Conservation (phyloP, 2,113 vertebrate genomes). For the Syngnathus scovelli region DNA sequence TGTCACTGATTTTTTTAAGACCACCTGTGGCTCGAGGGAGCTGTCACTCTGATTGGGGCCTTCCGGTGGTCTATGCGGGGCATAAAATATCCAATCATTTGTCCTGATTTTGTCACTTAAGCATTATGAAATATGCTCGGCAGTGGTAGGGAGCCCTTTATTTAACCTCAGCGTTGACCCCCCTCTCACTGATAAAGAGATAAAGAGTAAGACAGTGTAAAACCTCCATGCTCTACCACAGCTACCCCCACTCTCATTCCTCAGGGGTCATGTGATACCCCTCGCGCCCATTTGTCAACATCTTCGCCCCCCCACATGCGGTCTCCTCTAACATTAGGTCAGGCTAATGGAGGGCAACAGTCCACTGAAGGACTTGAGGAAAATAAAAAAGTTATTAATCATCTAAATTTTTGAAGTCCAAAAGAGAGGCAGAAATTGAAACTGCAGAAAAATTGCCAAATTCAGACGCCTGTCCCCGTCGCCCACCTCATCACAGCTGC, state of each 20-base stretch:
- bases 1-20: conserved; percentile 43
- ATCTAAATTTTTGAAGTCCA: conserved; percentile 18
- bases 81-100: conserved; percentile 12
- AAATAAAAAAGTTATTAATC: too few relatives aligned
- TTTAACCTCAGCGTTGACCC: conserved; percentile 34
- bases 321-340: conserved; percentile 53
- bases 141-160: conserved; percentile 16
- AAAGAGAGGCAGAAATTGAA: not conserved
- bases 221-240: conserved; percentile 37
- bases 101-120: not conserved
- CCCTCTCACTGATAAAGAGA: conserved; percentile 12
- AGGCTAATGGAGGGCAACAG: conserved; percentile 51
- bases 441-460: too few relatives aligned
- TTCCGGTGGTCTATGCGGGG: conserved; percentile 8
- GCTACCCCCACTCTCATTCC: conserved; percentile 23
- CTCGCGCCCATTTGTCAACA: conserved; percentile 61
- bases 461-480: conserved; percentile 29
- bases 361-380: conserved; percentile 17
- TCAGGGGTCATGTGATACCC: conserved; percentile 59
- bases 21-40: conserved; percentile 25
- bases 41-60: conserved; percentile 54
- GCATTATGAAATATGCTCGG: not conserved
- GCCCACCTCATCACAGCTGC: conserved; percentile 45
- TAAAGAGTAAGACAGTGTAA: conserved; percentile 7
- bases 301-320: conserved; percentile 26